Conservation (phyloP, 2,888 invertebrate genomes). For the Metellina segmentata region DNA sequence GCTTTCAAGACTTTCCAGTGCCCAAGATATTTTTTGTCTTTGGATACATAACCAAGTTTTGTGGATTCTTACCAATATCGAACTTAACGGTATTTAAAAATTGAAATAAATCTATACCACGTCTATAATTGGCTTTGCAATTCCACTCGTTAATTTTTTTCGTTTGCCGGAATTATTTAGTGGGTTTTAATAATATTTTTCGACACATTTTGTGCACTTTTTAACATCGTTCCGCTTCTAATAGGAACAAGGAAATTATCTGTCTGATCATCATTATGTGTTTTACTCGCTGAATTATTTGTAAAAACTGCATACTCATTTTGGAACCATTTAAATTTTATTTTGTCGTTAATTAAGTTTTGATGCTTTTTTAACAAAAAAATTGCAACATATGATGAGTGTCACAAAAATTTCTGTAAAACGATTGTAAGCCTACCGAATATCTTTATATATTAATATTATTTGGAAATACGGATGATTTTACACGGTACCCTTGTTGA, state of each 20-base stretch:
- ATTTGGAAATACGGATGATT: background rate
- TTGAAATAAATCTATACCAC: slow-evolving; percentile 64
- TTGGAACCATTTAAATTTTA: background rate
- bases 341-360: background rate
- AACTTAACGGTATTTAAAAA: slow-evolving; percentile 57
- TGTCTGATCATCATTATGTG: background rate
- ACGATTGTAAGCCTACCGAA: slow-evolving; percentile 7
- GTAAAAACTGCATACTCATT: background rate
- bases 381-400: background rate
- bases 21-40: background rate
- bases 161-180: background rate
- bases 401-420: background rate
- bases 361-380: background rate
- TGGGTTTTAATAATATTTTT: background rate
- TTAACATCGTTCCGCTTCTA: background rate
- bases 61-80: background rate
- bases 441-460: background rate
- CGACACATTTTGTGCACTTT: background rate
- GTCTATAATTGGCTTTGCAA: slow-evolving; percentile 64
- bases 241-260: background rate
- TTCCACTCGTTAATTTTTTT: slow-evolving; percentile 22
- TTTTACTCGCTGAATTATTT: background rate
- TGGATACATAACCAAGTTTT: background rate
- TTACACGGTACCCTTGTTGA: background rate
- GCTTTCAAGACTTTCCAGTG: slow-evolving; percentile 8